phyloP scores from a whole-genome alignment of 2,113 vertebrate genomes.

The Nothocercus julius region DNA sequence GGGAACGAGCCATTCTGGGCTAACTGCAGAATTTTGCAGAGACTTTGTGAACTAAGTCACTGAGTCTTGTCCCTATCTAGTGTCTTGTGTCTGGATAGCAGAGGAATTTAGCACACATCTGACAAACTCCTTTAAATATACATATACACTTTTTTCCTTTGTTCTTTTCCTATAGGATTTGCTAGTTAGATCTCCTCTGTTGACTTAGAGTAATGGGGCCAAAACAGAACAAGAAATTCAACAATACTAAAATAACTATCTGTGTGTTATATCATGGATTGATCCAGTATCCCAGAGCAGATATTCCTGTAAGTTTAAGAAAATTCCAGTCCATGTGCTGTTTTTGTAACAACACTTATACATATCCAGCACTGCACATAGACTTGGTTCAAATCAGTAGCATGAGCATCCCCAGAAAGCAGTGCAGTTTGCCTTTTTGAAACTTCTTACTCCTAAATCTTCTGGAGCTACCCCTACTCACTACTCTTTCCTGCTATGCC shows the following conservation, averaged over 20 bases:
- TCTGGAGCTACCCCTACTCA: background rate
- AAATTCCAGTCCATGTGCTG: background rate
- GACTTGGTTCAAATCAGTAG: background rate
- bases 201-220: background rate
- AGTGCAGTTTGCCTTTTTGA: background rate
- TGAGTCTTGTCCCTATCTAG: background rate
- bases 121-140: background rate
- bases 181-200: background rate
- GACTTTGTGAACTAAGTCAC: background rate
- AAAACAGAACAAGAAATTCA: background rate
- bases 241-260: background rate
- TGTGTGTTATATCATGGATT: background rate
- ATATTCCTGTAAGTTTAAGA: background rate
- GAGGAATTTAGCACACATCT: background rate
- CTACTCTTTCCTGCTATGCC: background rate
- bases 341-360: background rate
- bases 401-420: background rate
- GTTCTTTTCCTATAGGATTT: background rate
- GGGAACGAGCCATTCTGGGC: background rate
- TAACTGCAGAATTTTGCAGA: background rate
- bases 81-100: background rate
- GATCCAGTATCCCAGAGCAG: background rate
- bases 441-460: background rate
- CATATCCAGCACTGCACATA: background rate
- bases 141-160: background rate